A percentile compares a stretch with the other conserved stretches of the same genome.
These are phyloP conservation scores for Gambusia affinis DNA, from an alignment of 2,113 vertebrate genomes.

Conservation along the genomic window DNA sequence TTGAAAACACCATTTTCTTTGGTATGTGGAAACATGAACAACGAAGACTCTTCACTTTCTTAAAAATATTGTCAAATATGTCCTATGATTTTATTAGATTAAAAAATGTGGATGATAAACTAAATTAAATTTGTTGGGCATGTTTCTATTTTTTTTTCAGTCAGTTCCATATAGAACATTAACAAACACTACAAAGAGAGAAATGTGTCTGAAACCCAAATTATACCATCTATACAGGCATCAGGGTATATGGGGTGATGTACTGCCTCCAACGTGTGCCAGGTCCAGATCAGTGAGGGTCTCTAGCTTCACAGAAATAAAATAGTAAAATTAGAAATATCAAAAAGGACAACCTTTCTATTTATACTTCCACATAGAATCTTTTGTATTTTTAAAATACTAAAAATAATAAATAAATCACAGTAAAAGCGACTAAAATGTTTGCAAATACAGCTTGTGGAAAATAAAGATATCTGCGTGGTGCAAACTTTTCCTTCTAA, in stretches of 20 bases:
- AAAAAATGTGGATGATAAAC: background rate
- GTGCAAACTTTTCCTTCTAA: conserved; percentile 1
- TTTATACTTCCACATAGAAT: background rate
- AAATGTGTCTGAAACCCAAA: background rate
- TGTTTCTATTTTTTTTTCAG: background rate
- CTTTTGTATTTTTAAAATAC: background rate
- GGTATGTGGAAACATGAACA: background rate
- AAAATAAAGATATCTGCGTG: background rate
- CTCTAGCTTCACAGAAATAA: no score
- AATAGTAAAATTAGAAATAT: background rate
- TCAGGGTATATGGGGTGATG: no score
- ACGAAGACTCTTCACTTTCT: background rate
- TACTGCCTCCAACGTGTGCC: background rate
- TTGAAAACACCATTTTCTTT: background rate
- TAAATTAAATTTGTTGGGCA: background rate
- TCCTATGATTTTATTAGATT: background rate
- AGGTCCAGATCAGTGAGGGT: no score
- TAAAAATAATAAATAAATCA: background rate
- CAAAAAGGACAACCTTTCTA: background rate
- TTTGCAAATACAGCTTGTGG: background rate
- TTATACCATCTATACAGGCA: background rate
- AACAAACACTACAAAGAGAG: background rate
- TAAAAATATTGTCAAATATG: background rate
- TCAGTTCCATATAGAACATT: background rate
- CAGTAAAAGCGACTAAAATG: background rate